Conservation (phyloP, 2,888 invertebrate species). For the Lacanobia oleracea region DNA sequence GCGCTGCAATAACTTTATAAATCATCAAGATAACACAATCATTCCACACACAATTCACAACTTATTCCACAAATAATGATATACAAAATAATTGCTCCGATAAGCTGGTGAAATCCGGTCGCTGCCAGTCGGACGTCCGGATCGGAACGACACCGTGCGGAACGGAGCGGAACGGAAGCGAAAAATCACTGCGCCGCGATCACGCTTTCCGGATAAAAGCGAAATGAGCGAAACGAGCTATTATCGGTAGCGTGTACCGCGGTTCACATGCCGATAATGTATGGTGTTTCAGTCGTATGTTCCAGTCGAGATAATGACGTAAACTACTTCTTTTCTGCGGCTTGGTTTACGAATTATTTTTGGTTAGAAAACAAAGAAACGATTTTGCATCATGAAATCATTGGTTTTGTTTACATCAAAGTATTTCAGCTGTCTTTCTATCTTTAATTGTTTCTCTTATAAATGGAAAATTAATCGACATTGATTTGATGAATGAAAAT, state of each 20-base stretch:
- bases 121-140: constrained; percentile 57
- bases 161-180: constrained; percentile 47
- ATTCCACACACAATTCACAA: constrained; percentile 29
- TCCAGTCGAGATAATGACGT: background rate
- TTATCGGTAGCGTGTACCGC: constrained; percentile 30
- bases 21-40: constrained; percentile 30
- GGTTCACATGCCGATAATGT: constrained; percentile 22
- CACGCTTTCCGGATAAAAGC: constrained; percentile 51
- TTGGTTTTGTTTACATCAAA: background rate
- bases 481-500: constrained; percentile 7
- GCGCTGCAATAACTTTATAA: constrained; percentile 7
- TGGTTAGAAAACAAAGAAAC: too few species aligned
- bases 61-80: constrained; percentile 43
- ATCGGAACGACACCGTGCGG: constrained; percentile 50
- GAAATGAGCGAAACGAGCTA: constrained; percentile 46
- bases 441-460: constrained; percentile 3
- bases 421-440: background rate
- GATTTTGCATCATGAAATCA: background rate
- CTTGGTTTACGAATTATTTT: background rate
- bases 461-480: constrained; percentile 1
- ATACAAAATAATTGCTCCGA: constrained; percentile 48
- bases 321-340: background rate
- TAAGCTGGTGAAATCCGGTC: constrained; percentile 46
- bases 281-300: constrained; percentile 25
- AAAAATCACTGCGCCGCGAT: constrained; percentile 59